These are phyloP conservation scores for Agrochola macilenta DNA, from an alignment of 2,888 invertebrate species.

Conservation along the genomic window DNA sequence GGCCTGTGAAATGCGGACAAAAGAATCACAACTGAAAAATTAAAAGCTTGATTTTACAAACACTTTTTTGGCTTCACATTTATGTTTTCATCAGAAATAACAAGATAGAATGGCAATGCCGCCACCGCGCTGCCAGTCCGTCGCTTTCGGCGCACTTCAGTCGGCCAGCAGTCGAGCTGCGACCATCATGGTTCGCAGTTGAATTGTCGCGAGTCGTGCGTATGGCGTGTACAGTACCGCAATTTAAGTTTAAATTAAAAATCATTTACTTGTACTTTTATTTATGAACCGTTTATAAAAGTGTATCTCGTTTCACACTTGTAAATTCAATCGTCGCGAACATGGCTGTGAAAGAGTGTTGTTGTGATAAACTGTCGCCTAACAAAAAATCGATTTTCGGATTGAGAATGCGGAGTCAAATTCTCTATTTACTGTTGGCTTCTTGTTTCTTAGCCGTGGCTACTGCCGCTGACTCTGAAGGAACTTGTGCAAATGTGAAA, in stretches of 20 bases:
- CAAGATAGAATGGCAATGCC: slow-evolving; percentile 34
- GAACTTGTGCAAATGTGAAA: slow-evolving; percentile 89
- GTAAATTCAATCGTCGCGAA: slow-evolving; percentile 72
- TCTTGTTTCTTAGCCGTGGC: slow-evolving; percentile 81
- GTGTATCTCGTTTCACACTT: slow-evolving; percentile 73
- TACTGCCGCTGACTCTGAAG: slow-evolving; percentile 81
- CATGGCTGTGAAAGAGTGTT: slow-evolving; percentile 89
- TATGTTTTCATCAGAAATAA: background rate
- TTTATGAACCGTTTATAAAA: slow-evolving; percentile 77
- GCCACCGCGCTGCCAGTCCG: slow-evolving; percentile 14
- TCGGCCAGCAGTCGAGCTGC: slow-evolving; percentile 81
- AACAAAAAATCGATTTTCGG: slow-evolving; percentile 90
- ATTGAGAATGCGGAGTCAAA: slow-evolving; percentile 86
- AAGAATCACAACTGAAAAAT: background rate
- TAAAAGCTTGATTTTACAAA: background rate
- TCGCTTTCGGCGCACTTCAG: slow-evolving; percentile 79
- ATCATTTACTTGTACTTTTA: slow-evolving; percentile 71
- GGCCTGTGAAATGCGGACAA: background rate
- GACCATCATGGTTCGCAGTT: slow-evolving; percentile 88
- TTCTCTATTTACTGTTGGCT: slow-evolving; percentile 86
- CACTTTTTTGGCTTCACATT: fast-evolving
- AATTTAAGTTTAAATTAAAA: slow-evolving; percentile 70
- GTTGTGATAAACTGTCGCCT: slow-evolving; percentile 87
- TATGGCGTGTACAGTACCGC: slow-evolving; percentile 75
- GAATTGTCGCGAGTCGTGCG: slow-evolving; percentile 75